Conservation (phyloP, 1,140 invertebrate species). For the Drosophila persimilis region DNA sequence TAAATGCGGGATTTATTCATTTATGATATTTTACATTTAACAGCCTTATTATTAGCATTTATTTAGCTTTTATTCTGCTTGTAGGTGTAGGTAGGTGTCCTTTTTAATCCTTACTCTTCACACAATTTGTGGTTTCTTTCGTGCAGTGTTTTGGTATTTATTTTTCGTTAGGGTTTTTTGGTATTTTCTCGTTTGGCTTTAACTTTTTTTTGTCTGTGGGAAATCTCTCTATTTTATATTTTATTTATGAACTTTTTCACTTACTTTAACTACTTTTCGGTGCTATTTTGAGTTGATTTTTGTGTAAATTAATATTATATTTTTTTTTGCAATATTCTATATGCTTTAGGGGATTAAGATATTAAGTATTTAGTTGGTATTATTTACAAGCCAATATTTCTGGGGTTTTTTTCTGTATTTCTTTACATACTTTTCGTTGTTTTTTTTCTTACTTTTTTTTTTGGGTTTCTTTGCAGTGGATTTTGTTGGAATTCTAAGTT, state of each 20-base stretch:
- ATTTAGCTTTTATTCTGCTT: constrained; percentile 52
- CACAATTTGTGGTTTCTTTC: constrained; percentile 51
- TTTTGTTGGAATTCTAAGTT: constrained; percentile 27
- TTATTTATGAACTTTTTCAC: constrained; percentile 49
- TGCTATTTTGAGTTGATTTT: constrained; percentile 39
- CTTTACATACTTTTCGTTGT: constrained; percentile 63
- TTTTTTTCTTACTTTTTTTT: constrained; percentile 17
- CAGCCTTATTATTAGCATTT: constrained; percentile 83
- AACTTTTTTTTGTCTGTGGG: constrained; percentile 36
- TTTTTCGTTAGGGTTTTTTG: constrained; percentile 62
- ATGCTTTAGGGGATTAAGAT: constrained; percentile 49
- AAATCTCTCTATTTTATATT: constrained; percentile 33
- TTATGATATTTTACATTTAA: constrained; percentile 83
- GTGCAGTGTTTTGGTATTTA: constrained; percentile 31
- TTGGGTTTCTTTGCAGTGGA: constrained; percentile 8
- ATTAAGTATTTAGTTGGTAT: constrained; percentile 36
- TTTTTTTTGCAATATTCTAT: constrained; percentile 50
- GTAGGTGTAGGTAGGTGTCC: constrained; percentile 52
- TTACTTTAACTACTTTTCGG: constrained; percentile 49
- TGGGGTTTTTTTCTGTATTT: constrained; percentile 24
- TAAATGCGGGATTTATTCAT: constrained; percentile 63
- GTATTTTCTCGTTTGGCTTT: constrained; percentile 48
- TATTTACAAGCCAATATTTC: constrained; percentile 74
- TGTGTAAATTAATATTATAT: constrained; percentile 21
- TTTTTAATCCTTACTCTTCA: constrained; percentile 28